Evolutionary conservation across 1,140 invertebrate genomes (phyloP).

Genomic region (Arion vulgaris): DNA sequence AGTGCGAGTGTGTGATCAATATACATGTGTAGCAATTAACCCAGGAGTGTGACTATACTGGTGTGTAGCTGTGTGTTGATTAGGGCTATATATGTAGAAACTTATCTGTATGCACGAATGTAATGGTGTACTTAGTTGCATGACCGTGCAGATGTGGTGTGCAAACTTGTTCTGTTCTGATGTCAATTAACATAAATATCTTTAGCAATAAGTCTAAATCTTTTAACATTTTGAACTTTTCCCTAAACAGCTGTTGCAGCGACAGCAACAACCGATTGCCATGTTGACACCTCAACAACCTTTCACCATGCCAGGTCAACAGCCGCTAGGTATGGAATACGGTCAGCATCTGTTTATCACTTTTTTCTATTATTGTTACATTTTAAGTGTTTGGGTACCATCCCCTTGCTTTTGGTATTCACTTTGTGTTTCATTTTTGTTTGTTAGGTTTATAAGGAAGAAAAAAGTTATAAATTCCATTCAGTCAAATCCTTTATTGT

Average conservation of each 20-base stretch:
- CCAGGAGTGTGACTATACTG: too few relatives aligned
- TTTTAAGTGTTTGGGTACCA: slow-evolving; percentile 6
- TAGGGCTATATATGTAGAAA: too few relatives aligned
- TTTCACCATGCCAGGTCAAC: slow-evolving; percentile 79
- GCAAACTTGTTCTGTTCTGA: too few relatives aligned
- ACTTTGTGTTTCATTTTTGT: not conserved
- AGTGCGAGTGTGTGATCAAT: too few relatives aligned
- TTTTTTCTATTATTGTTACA: slow-evolving; percentile 13
- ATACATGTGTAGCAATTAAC: too few relatives aligned
- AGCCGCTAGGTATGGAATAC: slow-evolving; percentile 72
- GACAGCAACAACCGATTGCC: slow-evolving; percentile 78
- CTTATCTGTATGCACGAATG: too few relatives aligned
- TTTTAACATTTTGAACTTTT: not conserved
- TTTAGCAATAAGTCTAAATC: too few relatives aligned
- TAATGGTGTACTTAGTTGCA: too few relatives aligned
- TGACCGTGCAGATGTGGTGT: too few relatives aligned
- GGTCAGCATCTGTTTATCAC: slow-evolving; percentile 4
- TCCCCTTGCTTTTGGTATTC: slow-evolving; percentile 18
- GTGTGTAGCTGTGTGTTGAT: too few relatives aligned
- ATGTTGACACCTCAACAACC: slow-evolving; percentile 69
- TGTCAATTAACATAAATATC: too few relatives aligned
- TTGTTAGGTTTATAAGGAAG: not conserved
- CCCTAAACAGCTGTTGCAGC: slow-evolving; percentile 72
- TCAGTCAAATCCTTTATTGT: not conserved
- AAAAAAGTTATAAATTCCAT: not conserved